Evolutionary conservation across 2,797 vertebrate species (phyloP).

Genomic region (Callimico goeldii): DNA sequence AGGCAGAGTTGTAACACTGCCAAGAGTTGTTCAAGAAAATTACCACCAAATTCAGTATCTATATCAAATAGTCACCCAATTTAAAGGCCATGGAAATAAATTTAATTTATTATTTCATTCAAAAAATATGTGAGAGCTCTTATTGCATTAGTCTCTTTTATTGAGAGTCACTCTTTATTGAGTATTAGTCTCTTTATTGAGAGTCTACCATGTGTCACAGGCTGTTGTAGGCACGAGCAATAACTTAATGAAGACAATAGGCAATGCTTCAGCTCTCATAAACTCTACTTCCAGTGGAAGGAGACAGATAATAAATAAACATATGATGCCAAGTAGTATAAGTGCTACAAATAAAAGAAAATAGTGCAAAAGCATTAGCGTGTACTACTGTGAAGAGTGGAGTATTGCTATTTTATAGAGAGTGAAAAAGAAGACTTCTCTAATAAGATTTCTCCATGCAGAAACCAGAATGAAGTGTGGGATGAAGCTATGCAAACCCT

Average conservation of each 20-base stretch:
- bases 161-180: neutral
- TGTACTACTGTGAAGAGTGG: neutral
- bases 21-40: neutral
- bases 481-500: neutral
- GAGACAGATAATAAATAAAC: neutral
- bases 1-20: neutral
- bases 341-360: neutral
- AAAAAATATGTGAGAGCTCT: neutral
- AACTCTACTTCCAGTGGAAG: neutral
- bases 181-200: neutral
- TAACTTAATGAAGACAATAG: neutral
- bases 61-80: neutral
- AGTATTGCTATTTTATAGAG: neutral
- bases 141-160: neutral
- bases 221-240: neutral
- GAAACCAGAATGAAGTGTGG: neutral
- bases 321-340: neutral
- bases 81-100: neutral
- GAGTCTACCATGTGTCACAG: neutral
- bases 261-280: neutral
- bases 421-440: neutral
- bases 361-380: neutral
- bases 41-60: neutral
- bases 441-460: neutral
- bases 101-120: slow-evolving; percentile 3